A percentile compares a stretch with the other conserved stretches of the same genome.
phyloP scores from a whole-genome alignment of 1,140 invertebrate genomes.

The Plutomurus gul region DNA sequence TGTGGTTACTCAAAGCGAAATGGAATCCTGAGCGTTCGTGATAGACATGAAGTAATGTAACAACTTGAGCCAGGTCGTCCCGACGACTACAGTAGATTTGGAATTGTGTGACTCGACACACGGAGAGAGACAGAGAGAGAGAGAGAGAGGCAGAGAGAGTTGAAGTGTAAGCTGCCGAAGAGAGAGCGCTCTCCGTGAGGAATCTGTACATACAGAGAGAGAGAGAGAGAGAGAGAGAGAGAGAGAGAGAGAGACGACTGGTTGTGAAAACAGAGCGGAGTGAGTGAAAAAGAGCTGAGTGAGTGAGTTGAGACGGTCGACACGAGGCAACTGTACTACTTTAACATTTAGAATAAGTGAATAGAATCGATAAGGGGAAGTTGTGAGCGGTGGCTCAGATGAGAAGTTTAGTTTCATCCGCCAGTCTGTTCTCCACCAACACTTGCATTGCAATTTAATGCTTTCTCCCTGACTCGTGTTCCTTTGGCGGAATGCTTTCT shows the following conservation, averaged over 20 bases:
- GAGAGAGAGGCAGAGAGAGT: neutral
- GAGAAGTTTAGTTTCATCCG: neutral
- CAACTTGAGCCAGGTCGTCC: neutral
- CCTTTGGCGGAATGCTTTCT: neutral
- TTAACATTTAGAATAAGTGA: conserved; percentile 3
- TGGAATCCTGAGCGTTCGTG: neutral
- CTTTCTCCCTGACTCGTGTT: neutral
- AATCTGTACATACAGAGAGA: too few species aligned
- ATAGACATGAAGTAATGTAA: neutral
- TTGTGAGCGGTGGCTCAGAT: neutral
- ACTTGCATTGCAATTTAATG: neutral
- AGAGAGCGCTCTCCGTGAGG: too few species aligned
- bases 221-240: neutral
- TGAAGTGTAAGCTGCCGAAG: neutral
- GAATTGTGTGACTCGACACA: neutral
- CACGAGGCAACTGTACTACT: conserved; percentile 10
- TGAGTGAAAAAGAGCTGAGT: neutral
- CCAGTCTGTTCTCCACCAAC: neutral
- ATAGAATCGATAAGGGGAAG: conserved; percentile 6
- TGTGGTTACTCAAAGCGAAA: neutral
- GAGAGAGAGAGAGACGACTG: neutral
- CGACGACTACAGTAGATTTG: neutral
- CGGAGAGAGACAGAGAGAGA: neutral
- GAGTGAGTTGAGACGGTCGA: neutral
- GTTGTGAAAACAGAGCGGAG: neutral